These are phyloP conservation scores for Amphilophus citrinellus DNA, from an alignment of 2,113 vertebrate genomes.

Conservation along the genomic window DNA sequence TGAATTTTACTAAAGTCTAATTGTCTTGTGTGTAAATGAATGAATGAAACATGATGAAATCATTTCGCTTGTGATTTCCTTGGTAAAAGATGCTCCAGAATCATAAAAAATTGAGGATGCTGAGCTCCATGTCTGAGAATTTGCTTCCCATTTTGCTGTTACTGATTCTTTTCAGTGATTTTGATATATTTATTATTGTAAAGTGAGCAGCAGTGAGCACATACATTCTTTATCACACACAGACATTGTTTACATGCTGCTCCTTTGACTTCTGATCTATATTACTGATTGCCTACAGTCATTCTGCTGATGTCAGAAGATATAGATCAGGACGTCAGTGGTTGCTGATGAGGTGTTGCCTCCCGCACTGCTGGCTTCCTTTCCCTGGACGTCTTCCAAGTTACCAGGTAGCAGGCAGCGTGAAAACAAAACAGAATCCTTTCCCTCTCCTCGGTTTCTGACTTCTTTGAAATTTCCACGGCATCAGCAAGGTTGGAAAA, in stretches of 20 bases:
- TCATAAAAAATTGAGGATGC: background rate
- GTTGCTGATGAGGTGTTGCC: slow-evolving; percentile 33
- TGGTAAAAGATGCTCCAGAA: background rate
- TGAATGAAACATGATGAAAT: background rate
- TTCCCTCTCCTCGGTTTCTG: slow-evolving; percentile 25
- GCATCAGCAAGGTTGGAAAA: slow-evolving; percentile 59
- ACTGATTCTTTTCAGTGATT: background rate
- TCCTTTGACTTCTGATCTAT: slow-evolving; percentile 31
- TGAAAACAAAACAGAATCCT: slow-evolving; percentile 64
- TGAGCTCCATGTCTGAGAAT: background rate
- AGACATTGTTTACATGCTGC: slow-evolving; percentile 14
- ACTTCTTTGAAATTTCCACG: slow-evolving; percentile 74
- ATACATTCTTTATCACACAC: background rate
- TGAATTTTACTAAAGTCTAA: background rate
- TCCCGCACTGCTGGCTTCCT: slow-evolving; percentile 41
- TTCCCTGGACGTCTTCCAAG: slow-evolving; percentile 47
- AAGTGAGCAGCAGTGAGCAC: background rate
- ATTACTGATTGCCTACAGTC: slow-evolving; percentile 31
- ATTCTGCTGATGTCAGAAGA: slow-evolving; percentile 48
- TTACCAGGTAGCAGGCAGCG: slow-evolving; percentile 62
- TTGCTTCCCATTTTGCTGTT: background rate
- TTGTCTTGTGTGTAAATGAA: background rate
- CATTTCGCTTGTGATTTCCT: background rate
- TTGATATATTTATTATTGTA: background rate
- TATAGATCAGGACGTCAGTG: slow-evolving; percentile 47